phyloP scores from a whole-genome alignment of 1,140 invertebrate genomes.

The Hycleus cichorii region DNA sequence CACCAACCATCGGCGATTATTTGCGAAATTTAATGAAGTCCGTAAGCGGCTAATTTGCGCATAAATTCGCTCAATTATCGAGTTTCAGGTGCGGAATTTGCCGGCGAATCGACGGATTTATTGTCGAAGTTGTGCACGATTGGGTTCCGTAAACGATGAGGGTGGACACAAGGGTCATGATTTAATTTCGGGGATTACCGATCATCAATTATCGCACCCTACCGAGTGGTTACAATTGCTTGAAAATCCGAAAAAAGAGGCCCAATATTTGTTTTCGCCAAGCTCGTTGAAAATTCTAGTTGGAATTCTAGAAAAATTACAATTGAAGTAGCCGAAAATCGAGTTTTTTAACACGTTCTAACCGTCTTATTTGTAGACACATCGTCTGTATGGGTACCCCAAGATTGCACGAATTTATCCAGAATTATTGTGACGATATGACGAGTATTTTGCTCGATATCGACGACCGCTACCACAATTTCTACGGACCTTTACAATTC shows the following conservation, averaged over 20 bases:
- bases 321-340: constrained; percentile 40
- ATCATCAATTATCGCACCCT: constrained; percentile 48
- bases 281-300: constrained; percentile 49
- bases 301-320: constrained; percentile 45
- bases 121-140: constrained; percentile 55
- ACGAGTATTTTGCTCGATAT: constrained; percentile 68
- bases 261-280: constrained; percentile 66
- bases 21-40: constrained; percentile 44
- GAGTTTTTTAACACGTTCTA: constrained; percentile 10
- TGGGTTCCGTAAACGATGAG: constrained; percentile 45
- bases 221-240: constrained; percentile 53
- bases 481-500: constrained; percentile 60
- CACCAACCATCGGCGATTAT: constrained; percentile 48
- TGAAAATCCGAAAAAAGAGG: constrained; percentile 60
- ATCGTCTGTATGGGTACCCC: constrained; percentile 74
- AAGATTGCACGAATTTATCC: constrained; percentile 62
- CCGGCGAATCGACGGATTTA: constrained; percentile 46
- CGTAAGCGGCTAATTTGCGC: constrained; percentile 18
- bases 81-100: constrained; percentile 39
- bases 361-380: constrained; percentile 44
- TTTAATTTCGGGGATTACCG: constrained; percentile 40
- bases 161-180: constrained; percentile 46
- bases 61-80: background rate
- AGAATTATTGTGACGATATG: constrained; percentile 44
- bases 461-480: constrained; percentile 64